Base-by-base conservation (phyloP, 2,797 vertebrate genomes). In the Acipenser transmontanus region DNA sequence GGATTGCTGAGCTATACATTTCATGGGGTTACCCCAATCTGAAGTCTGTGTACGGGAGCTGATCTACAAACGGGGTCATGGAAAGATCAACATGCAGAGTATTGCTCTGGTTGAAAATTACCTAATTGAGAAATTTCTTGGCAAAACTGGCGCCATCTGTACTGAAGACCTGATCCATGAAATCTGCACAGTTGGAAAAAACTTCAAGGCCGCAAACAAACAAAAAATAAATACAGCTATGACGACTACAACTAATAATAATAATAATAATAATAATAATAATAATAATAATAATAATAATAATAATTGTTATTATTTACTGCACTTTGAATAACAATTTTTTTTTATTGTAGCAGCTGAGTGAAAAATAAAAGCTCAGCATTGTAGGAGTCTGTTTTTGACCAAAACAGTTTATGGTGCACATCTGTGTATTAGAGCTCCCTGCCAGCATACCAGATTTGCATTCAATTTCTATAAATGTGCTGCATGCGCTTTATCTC, bases 11-110 rank as follows among this genome's bases (percentile, higher is more conserved):
- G 62, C 97, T 97, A 6, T 98, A 97, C 77, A 99, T 98, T 20
- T 94, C 97, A 1, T 99, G 97, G 97, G 97, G 97, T 49, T 99
- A 98, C 65, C 97, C 97, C 77, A 98, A 99, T 79, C 88, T 99
- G 82, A 99, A 98, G 81, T 98, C 97, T 17, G 17, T 64, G 95
- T 98, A 67, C 95, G 95, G 2, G 94, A 97, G 50, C 78, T 99
- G 67, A 94, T 98, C 85, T 99, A 99, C 89, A 99, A 99, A 73
- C 95, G 96, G 68, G 97, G 97, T 8, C 91, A 89, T 0, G 95
- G 96, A 79, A 98, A 93, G 81, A 94, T 98, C 82, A 92, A 87
- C 72, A 98, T 97, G 80, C 92, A 94, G 76, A 92, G 96, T 69
- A 95, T 98, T 66, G 92, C 92, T 66, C 87, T 99, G 74, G 95